These are phyloP conservation scores for Melanotaenia boesemani DNA, from an alignment of 2,797 vertebrate species.

Conservation along the genomic window DNA sequence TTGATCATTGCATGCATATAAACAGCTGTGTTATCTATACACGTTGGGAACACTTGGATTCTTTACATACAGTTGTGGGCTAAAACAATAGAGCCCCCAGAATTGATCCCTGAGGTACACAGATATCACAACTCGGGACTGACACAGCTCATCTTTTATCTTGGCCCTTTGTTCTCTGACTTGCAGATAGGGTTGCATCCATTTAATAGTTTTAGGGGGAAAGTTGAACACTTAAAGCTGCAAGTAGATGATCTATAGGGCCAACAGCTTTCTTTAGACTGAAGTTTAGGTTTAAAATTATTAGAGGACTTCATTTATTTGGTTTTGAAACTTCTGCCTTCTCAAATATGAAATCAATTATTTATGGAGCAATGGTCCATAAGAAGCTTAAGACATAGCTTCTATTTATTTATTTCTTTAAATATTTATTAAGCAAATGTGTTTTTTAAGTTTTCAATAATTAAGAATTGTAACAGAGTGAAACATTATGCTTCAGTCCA, in stretches of 20 bases:
- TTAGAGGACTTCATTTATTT: neutral
- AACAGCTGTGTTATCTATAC: too few species aligned
- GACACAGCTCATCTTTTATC: neutral
- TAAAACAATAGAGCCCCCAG: neutral
- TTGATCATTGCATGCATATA: too few species aligned
- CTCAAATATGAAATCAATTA: neutral
- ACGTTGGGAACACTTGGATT: neutral
- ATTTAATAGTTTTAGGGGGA: neutral
- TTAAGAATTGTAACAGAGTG: too few species aligned
- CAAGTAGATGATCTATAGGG: neutral
- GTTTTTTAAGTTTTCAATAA: too few species aligned
- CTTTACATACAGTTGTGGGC: neutral
- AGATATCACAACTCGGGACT: neutral
- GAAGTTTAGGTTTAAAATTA: neutral
- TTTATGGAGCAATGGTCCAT: neutral
- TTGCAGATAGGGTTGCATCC: neutral
- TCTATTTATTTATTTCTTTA: neutral
- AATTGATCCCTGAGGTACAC: conserved; percentile 1
- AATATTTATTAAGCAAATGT: too few species aligned
- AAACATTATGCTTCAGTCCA: too few species aligned
- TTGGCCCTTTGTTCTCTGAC: conserved; percentile 3
- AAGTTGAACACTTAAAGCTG: conserved; percentile 1
- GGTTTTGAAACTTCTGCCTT: neutral
- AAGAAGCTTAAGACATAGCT: neutral
- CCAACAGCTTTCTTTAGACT: neutral